Conservation (phyloP, 2,797 vertebrate genomes). For the Lutjanus argentimaculatus region DNA sequence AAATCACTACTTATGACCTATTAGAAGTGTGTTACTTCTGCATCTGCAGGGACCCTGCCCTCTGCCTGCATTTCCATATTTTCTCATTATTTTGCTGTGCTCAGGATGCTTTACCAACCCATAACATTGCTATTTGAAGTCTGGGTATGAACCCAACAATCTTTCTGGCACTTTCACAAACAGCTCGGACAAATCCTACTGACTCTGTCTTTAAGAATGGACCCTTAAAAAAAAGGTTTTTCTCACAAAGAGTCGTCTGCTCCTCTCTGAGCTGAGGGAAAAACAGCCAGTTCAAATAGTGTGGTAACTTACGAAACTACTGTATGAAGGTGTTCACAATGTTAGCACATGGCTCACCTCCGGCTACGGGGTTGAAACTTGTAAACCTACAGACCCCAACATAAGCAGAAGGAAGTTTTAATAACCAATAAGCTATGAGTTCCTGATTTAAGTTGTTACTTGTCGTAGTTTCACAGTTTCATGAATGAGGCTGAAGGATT, state of each 20-base stretch:
- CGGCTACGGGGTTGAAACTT: not conserved
- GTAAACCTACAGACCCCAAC: not conserved
- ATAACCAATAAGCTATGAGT: not conserved
- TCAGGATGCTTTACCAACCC: too few relatives aligned
- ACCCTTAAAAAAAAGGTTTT: not conserved
- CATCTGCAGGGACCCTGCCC: too few relatives aligned
- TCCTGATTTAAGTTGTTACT: not conserved
- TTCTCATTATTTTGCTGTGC: too few relatives aligned
- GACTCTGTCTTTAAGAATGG: not conserved
- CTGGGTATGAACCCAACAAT: too few relatives aligned
- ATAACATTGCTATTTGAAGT: too few relatives aligned
- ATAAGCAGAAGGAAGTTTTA: not conserved
- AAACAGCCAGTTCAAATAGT: not conserved
- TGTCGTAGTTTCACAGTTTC: not conserved
- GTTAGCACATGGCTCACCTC: constrained; percentile 6
- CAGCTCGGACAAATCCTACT: too few relatives aligned
- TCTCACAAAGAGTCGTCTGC: not conserved
- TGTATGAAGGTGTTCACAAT: not conserved
- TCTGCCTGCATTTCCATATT: too few relatives aligned
- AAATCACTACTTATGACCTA: too few relatives aligned
- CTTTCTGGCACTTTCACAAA: too few relatives aligned
- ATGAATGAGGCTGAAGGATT: constrained; percentile 2
- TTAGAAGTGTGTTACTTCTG: too few relatives aligned
- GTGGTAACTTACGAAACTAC: not conserved
- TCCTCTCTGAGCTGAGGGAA: not conserved